These are phyloP conservation scores for Ctenoplectra terminalis DNA, from an alignment of 1,140 invertebrate genomes.

Conservation along the genomic window DNA sequence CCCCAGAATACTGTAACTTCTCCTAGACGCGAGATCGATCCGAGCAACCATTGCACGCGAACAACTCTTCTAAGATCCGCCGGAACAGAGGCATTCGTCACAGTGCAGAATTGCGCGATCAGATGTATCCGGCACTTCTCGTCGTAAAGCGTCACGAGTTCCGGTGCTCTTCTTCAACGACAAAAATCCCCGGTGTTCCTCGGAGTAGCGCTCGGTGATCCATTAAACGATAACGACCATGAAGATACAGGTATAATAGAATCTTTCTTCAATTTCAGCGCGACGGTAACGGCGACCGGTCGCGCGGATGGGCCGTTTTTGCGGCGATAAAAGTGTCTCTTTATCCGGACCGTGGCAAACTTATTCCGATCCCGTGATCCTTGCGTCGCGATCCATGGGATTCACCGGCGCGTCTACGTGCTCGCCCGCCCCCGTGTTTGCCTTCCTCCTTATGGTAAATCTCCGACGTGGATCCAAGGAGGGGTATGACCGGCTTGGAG, in stretches of 20 bases:
- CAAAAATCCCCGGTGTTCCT: neutral
- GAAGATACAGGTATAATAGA: conserved; percentile 12
- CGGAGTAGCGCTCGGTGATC: neutral
- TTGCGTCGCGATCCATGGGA: conserved; percentile 1
- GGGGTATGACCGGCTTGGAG: neutral
- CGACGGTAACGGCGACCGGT: neutral
- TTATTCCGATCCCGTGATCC: conserved; percentile 35
- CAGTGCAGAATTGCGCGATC: neutral
- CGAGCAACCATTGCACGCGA: no score
- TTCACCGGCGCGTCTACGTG: conserved; percentile 8
- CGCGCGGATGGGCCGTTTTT: neutral
- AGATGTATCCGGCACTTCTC: neutral
- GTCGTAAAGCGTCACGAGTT: conserved; percentile 8
- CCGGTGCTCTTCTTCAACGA: no score
- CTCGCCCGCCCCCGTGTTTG: neutral
- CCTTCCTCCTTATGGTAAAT: conserved; percentile 36
- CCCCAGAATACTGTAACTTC: no score
- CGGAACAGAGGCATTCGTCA: conserved; percentile 1
- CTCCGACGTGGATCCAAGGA: neutral
- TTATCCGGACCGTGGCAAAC: conserved; percentile 9
- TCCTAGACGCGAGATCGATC: neutral
- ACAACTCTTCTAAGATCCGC: neutral
- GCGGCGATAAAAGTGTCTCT: conserved; percentile 17
- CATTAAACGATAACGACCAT: conserved; percentile 34
- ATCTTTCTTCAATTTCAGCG: conserved; percentile 10